Base-by-base conservation (phyloP, 2,113 vertebrate genomes). In the Eublepharis macularius region DNA sequence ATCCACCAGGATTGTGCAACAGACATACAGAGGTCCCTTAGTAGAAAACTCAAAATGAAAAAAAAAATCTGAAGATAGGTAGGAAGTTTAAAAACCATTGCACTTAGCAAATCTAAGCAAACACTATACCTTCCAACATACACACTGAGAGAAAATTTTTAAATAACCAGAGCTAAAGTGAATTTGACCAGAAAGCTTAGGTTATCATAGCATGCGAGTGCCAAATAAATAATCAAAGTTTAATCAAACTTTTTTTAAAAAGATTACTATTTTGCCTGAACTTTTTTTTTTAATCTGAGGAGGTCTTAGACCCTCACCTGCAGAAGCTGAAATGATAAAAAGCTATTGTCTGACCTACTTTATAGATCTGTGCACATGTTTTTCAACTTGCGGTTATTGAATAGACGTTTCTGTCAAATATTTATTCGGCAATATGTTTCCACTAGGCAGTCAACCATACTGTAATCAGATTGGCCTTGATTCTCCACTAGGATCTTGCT, bases 361-460 rank as follows among this genome's bases (percentile, higher is more conserved):
- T 45, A 45, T 45, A 63, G 57, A 66, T 12, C 11, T 66, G 34
- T 21, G 73, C 2, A 29, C 6, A 76, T 1, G 36, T 80, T 92
- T 89, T 39, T 11, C 82, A 34, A 12, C 1, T 8, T 60, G 51
- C 74, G 83, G 80, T 87, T 91, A 85, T 87, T 88, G 41, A 92
- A 91, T 51, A 9, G 43, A 82, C 70, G 60, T 68, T 86, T 86
- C 54, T 89, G 4, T 86, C 63, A 87, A 43, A 47, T 86, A 83
- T 88, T 85, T 3, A 17, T 6, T 89, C 70, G 70, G 41, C 57
- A 83, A 86, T 66, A 43, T 0, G 77, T 86, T 91, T 83, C 43
- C 36, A 82, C 60, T 12, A 36, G 8, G 69, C 70, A 81, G 57
- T 63, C 51, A 73, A 80, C 51, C 51, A 73, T 68, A 80, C 7